Conservation (phyloP, 2,113 vertebrate species). For the Panthera tigris region DNA sequence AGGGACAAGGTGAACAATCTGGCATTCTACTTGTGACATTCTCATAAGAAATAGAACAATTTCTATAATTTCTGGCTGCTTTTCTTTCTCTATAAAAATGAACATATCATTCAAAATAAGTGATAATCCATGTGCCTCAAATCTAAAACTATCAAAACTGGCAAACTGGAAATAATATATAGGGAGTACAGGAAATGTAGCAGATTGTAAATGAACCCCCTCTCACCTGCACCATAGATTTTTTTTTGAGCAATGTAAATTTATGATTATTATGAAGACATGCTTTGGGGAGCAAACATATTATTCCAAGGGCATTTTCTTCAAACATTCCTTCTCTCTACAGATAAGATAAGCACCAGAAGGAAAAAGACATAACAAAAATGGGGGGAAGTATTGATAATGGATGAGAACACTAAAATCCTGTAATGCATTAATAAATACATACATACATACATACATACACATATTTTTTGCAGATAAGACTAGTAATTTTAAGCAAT, state of each 20-base stretch:
- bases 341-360: background rate
- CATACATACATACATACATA: background rate
- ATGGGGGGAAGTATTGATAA: background rate
- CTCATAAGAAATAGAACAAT: background rate
- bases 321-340: background rate
- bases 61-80: background rate
- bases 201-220: background rate
- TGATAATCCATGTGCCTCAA: background rate
- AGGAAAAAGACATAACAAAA: background rate
- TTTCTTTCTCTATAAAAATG: constrained; percentile 28
- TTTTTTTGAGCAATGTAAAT: background rate
- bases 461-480: background rate
- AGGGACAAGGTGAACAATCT: constrained; percentile 18
- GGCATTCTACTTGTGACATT: constrained; percentile 9
- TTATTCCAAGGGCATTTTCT: background rate
- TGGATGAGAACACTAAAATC: background rate
- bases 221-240: background rate
- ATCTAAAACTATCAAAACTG: background rate
- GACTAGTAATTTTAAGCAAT: background rate
- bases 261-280: background rate
- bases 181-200: background rate
- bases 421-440: background rate
- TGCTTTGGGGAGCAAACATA: background rate
- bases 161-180: background rate
- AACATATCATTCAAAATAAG: constrained; percentile 7